Conservation (phyloP, 2,797 vertebrate genomes). For the Chelidonichthys spinosus region DNA sequence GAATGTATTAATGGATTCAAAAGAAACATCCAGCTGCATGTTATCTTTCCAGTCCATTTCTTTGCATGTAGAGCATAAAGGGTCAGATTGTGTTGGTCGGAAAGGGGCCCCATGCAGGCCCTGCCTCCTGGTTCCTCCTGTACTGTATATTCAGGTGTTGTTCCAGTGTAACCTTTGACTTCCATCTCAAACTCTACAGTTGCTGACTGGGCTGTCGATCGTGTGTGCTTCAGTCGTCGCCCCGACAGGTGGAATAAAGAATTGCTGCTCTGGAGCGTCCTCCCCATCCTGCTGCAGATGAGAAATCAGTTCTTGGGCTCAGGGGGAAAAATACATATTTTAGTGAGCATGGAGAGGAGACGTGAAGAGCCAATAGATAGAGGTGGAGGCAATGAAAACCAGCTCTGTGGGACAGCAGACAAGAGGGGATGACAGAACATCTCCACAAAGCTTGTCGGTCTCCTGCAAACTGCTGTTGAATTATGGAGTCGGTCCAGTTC, state of each 20-base stretch:
- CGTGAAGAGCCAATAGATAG: slow-evolving; percentile 51
- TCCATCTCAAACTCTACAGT: slow-evolving; percentile 30
- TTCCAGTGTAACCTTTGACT: slow-evolving; percentile 28
- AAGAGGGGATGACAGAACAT: slow-evolving; percentile 76
- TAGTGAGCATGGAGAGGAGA: slow-evolving; percentile 66
- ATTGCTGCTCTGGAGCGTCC: slow-evolving; percentile 53
- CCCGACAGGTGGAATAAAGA: slow-evolving; percentile 67
- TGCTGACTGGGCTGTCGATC: slow-evolving; percentile 36
- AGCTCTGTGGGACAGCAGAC: slow-evolving; percentile 67
- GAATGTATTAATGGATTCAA: not conserved
- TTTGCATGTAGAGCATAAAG: not conserved
- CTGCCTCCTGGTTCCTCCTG: slow-evolving; percentile 24
- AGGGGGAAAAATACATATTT: slow-evolving; percentile 71
- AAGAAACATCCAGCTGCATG: not conserved
- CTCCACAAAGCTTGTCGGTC: slow-evolving; percentile 66
- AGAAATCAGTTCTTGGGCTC: slow-evolving; percentile 69
- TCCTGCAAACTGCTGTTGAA: slow-evolving; percentile 71
- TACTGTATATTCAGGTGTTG: slow-evolving; percentile 53
- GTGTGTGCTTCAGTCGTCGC: slow-evolving; percentile 50
- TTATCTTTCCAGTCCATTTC: slow-evolving; percentile 3
- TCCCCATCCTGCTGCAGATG: slow-evolving; percentile 61
- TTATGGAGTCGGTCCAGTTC: slow-evolving; percentile 67
- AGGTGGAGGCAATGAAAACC: slow-evolving; percentile 72
- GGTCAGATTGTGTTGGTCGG: slow-evolving; percentile 7
- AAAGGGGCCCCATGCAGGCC: not conserved